Evolutionary conservation across 1,140 invertebrate species (phyloP).

Genomic region (Drosophila rhopaloa): DNA sequence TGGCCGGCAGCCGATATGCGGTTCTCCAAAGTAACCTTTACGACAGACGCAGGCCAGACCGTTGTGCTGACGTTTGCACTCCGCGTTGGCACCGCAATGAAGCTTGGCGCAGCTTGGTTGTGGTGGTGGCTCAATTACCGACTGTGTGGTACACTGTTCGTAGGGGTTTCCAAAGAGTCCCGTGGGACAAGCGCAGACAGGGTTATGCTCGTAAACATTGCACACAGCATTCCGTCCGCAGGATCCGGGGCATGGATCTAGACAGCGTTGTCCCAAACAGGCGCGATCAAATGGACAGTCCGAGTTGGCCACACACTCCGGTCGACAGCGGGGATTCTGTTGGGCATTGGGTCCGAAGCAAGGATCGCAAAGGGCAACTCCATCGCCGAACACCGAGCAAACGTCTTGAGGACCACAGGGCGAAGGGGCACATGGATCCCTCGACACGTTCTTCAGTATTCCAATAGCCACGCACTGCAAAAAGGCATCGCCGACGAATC

Average conservation of each 20-base stretch:
- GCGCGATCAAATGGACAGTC: conserved; percentile 92
- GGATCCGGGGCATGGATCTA: conserved; percentile 92
- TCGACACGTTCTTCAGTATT: conserved; percentile 86
- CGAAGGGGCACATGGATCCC: conserved; percentile 89
- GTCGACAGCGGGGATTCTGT: conserved; percentile 89
- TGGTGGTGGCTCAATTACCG: conserved; percentile 83
- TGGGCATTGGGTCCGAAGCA: conserved; percentile 89
- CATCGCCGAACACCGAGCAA: conserved; percentile 89
- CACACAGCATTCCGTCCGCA: conserved; percentile 92
- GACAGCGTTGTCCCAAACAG: conserved; percentile 90
- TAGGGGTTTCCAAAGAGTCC: conserved; percentile 93
- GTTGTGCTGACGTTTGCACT: conserved; percentile 88
- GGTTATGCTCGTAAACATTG: conserved; percentile 90
- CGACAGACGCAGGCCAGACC: conserved; percentile 88
- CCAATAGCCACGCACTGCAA: conserved; percentile 89
- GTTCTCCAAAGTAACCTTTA: conserved; percentile 89
- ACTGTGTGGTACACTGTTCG: conserved; percentile 88
- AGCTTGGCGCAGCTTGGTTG: conserved; percentile 88
- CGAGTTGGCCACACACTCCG: conserved; percentile 91
- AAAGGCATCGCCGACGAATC: conserved; percentile 92
- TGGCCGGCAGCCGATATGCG: conserved; percentile 89
- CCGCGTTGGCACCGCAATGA: conserved; percentile 91
- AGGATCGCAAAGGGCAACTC: conserved; percentile 92
- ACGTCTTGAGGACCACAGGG: conserved; percentile 90
- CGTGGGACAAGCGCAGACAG: conserved; percentile 90